Base-by-base conservation (phyloP, 1,140 invertebrate species). In the Musca domestica region DNA sequence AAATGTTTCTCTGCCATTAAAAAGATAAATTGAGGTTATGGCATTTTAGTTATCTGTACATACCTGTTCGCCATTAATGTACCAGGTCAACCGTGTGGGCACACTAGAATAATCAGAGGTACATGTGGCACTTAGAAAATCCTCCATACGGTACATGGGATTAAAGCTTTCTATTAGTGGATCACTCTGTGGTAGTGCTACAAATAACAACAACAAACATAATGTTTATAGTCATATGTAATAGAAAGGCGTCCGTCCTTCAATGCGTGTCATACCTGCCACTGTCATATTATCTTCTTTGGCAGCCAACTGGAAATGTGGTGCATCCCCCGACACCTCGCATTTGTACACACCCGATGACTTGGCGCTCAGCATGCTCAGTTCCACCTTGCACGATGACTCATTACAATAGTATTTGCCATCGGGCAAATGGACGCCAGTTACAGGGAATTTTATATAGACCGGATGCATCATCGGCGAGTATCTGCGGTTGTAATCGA, bases 391-490 rank as follows among this genome's bases (percentile, higher is more conserved):
- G 67, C 86, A 87, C 3, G 79, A 84, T 25, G 83, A 83, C 46
- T 75, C 75, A 64, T 84, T 83, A 70, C 86, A 87, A n/a, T 87
- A 86, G 83, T 87, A 86, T 77, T 86, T 87, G 74, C 88, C 92
- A 73, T 92, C 92, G 1, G 86, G 89, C 72, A 92, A 90, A 68
- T 90, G 91, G 5, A 89, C 87, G 49, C 89, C 91, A 12, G 85
- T 64, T 5, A 81, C 77, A 12, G 70, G 74, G 51, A 82, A 82
- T 46, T 73, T 77, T 67, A 81, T 73, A 56, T 78, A 79, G 23
- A 78, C 74, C 6, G 80, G 80, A 71, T 73, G 74, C 73, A 77
- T 74, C 67, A 81, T 51, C 0, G 80, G 80, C 2, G 80, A 74
- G 46, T 82, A 82, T 71, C 80, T 81, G 70, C 22, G 52, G 49